Evolutionary conservation across 2,888 invertebrate species (phyloP).

Genomic region (Dryobotodes eremita): DNA sequence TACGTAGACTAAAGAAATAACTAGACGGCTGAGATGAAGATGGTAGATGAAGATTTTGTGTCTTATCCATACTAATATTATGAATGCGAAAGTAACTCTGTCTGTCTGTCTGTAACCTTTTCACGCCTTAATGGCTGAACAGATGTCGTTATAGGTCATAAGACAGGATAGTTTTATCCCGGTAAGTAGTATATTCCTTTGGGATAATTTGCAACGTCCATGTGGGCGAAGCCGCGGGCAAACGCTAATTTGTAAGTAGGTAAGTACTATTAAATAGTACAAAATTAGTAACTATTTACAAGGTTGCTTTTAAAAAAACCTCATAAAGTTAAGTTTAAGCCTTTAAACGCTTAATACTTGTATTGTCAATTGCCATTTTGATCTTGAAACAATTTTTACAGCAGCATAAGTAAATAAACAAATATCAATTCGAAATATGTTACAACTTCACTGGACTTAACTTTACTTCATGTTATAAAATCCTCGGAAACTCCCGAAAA

Average conservation of each 20-base stretch:
- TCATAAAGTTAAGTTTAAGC: neutral
- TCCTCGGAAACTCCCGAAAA: neutral
- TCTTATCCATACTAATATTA: neutral
- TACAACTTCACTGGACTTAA: too few species aligned
- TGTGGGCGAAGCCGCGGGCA: neutral
- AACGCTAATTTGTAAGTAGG: too few species aligned
- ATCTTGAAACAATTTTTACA: neutral
- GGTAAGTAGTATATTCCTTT: neutral
- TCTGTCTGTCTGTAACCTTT: neutral
- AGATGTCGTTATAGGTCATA: neutral
- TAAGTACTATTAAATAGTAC: too few species aligned
- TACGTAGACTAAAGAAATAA: conserved; percentile 6
- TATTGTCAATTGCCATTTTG: neutral
- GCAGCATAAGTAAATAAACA: neutral
- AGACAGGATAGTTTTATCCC: neutral
- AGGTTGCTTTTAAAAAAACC: neutral
- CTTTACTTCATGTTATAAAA: neutral
- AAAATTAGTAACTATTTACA: neutral
- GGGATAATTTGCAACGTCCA: neutral
- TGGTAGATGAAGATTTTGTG: too few species aligned
- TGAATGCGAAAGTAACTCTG: neutral
- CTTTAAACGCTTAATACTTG: neutral
- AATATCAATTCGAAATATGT: neutral
- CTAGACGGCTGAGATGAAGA: neutral
- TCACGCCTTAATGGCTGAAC: neutral